A percentile compares a stretch with the other conserved stretches of the same genome.
Evolutionary conservation across 2,113 vertebrate genomes (phyloP).

Genomic region (Epinephelus moara): DNA sequence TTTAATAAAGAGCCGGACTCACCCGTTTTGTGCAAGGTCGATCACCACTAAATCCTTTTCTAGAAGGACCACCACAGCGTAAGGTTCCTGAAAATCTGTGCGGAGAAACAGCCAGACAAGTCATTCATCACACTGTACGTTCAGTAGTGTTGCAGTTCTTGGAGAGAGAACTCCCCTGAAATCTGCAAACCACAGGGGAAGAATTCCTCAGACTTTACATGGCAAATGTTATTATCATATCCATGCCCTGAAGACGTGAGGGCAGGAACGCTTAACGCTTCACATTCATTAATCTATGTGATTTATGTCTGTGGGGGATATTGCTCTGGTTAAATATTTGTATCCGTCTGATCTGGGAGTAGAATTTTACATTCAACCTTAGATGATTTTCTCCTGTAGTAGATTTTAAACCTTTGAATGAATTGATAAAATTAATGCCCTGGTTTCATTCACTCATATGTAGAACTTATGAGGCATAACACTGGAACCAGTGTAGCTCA

Average conservation of each 20-base stretch:
- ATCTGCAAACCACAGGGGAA: constrained; percentile 49
- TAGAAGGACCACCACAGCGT: constrained; percentile 97
- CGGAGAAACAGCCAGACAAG: constrained; percentile 18
- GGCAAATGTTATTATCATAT: constrained; percentile 62
- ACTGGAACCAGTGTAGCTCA: neutral
- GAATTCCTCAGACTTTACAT: constrained; percentile 39
- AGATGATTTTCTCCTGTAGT: neutral
- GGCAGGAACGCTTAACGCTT: constrained; percentile 29
- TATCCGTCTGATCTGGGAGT: constrained; percentile 29
- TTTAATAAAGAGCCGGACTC: constrained; percentile 72
- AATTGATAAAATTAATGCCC: neutral
- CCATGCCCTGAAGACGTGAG: constrained; percentile 55
- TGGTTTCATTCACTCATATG: neutral
- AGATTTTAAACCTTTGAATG: constrained; percentile 25
- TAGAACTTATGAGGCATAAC: neutral
- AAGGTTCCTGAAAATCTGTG: constrained; percentile 98
- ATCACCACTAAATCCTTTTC: constrained; percentile 99
- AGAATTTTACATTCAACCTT: constrained; percentile 18
- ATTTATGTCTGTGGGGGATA: constrained; percentile 50
- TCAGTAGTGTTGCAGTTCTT: constrained; percentile 14
- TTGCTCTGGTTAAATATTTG: constrained; percentile 53
- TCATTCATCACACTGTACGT: constrained; percentile 26
- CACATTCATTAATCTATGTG: constrained; percentile 46
- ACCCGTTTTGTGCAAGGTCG: constrained; percentile 99
- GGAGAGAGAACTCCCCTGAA: constrained; percentile 40